Evolutionary conservation across 2,888 invertebrate species (phyloP).

Genomic region (Perithous albicinctus): DNA sequence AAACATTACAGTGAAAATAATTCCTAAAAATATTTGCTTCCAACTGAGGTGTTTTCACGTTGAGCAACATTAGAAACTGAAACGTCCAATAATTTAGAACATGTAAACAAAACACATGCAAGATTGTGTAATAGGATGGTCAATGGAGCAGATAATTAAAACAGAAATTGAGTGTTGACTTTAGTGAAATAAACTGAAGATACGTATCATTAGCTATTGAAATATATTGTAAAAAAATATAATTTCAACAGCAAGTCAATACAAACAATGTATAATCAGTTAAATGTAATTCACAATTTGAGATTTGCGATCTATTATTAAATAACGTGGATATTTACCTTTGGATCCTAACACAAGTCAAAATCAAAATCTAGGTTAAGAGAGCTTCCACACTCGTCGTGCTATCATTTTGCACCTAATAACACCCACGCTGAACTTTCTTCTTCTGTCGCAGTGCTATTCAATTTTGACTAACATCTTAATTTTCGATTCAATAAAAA

Average conservation of each 20-base stretch:
- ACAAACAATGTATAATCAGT: no score
- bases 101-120: conserved; percentile 12
- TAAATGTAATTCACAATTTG: background rate
- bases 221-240: background rate
- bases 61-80: background rate
- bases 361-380: conserved; percentile 73
- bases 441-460: conserved; percentile 4
- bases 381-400: conserved; percentile 69
- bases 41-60: background rate
- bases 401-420: conserved; percentile 66
- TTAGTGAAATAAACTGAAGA: background rate
- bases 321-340: conserved; percentile 65
- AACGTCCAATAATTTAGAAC: background rate
- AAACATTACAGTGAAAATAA: background rate
- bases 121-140: conserved; percentile 1
- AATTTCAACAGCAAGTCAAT: no score
- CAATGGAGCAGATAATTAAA: background rate
- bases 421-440: background rate
- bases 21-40: background rate
- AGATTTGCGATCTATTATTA: background rate
- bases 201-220: background rate
- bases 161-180: background rate
- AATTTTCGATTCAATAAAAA: conserved; percentile 50
- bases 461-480: conserved; percentile 55
- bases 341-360: conserved; percentile 62